Conservation (phyloP, 2,888 invertebrate species). For the Chymomyza procnemis region DNA sequence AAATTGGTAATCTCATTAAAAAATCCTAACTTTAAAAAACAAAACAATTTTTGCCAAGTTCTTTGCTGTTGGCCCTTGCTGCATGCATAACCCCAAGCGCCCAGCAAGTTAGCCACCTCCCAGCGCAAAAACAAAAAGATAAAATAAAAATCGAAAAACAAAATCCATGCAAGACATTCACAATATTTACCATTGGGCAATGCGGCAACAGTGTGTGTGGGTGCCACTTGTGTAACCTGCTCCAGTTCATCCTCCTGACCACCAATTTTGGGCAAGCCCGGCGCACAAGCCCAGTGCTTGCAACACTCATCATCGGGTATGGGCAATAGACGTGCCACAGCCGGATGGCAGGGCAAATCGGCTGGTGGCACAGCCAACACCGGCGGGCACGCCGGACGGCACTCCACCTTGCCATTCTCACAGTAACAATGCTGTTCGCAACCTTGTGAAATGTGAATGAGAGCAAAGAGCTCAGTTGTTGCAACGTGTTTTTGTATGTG, state of each 20-base stretch:
- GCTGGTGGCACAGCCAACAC: constrained; percentile 87
- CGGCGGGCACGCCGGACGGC: constrained; percentile 89
- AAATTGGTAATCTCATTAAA: neutral
- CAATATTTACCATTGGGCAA: constrained; percentile 66
- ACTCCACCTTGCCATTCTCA: constrained; percentile 91
- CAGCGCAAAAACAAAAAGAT: neutral
- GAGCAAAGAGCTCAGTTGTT: neutral
- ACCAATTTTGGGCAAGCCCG: constrained; percentile 73
- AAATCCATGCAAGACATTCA: neutral
- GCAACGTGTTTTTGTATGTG: neutral
- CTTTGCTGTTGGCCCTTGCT: neutral
- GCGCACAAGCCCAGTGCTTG: constrained; percentile 85
- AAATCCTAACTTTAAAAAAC: neutral
- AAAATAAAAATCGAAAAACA: too few species aligned
- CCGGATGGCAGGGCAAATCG: constrained; percentile 85
- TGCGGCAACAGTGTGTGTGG: constrained; percentile 4
- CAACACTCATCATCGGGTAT: constrained; percentile 90
- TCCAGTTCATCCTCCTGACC: constrained; percentile 31
- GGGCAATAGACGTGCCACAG: constrained; percentile 82
- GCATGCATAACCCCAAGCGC: neutral
- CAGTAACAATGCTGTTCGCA: constrained; percentile 93
- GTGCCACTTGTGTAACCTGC: constrained; percentile 15
- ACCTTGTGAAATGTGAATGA: constrained; percentile 78
- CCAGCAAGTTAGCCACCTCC: neutral
- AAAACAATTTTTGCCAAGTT: neutral